Base-by-base conservation (phyloP, 2,888 invertebrate genomes). In the Cryptosula pallasiana region DNA sequence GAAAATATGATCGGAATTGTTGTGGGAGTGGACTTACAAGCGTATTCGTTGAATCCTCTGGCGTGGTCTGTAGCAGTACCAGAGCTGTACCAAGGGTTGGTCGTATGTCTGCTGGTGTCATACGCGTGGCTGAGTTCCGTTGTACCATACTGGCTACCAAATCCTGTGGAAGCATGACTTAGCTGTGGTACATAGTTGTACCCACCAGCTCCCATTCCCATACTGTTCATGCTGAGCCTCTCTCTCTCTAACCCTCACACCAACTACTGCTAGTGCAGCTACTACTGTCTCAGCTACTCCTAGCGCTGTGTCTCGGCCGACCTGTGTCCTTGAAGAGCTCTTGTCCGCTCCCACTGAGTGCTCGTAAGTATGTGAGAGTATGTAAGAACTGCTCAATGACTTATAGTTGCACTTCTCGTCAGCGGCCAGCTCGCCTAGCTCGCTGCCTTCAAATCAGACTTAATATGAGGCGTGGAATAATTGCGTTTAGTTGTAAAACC, bases 1-100 rank as follows among this genome's bases (percentile, higher is more conserved):
- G n/a, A n/a, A n/a, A n/a, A n/a, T n/a, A n/a, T n/a, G n/a, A n/a
- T n/a, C n/a, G n/a, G n/a, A n/a, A n/a, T n/a, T n/a, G n/a, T n/a
- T n/a, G n/a, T n/a, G n/a, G n/a, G n/a, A n/a, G n/a, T n/a, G n/a
- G n/a, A 63, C 63, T 63, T 63, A 63, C 63, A 32, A 29, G 63
- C 63, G n/a, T 63, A 63, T 63, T 63, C 63, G 63, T 63, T 63
- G 63, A 63, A 63, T 27, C 63, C 13, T 5, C 63, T 63, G 63
- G 63, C 63, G 27, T 20, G 63, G n/a, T 63, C 63, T 3, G 63
- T 32, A 34, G 63, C 63, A 13, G 63, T 32, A 29, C 5, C 63
- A 5, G 63, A 32, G 63, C 34, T 32, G 27, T 63, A 63, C 63
- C 63, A 63, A 13, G 63, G 16, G 34, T 63, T 63, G 2, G 29